Conservation (phyloP, 2,888 invertebrate genomes). For the Zhuqinia jingwanae region DNA sequence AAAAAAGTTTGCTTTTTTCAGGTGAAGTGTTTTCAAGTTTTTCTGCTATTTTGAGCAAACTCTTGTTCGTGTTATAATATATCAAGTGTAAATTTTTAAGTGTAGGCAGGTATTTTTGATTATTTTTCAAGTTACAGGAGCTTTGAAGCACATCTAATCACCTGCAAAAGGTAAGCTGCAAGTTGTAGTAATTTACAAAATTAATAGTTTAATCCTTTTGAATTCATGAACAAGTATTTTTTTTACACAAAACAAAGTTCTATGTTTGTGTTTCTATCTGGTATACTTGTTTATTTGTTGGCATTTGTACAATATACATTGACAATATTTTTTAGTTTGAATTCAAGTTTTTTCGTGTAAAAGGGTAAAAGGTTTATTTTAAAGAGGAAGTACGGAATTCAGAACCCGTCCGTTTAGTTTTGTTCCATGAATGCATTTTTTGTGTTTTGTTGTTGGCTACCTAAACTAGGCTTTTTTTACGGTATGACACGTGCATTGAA, state of each 20-base stretch:
- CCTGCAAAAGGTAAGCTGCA: conserved; percentile 70
- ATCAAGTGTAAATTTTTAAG: neutral
- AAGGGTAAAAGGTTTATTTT: too few species aligned
- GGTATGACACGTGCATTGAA: conserved; percentile 37
- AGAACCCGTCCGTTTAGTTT: conserved; percentile 46
- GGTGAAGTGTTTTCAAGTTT: neutral
- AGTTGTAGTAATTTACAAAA: conserved; percentile 14
- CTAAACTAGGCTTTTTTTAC: neutral
- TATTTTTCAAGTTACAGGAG: conserved; percentile 37
- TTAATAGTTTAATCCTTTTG: too few species aligned
- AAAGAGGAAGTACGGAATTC: conserved; percentile 41
- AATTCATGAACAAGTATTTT: too few species aligned
- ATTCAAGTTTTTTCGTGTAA: conserved; percentile 22
- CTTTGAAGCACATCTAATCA: conserved; percentile 72
- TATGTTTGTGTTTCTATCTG: too few species aligned
- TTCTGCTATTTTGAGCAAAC: neutral
- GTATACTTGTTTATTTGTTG: neutral
- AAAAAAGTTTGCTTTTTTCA: too few species aligned
- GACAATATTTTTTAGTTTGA: neutral
- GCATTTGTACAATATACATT: neutral
- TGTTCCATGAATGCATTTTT: conserved; percentile 22
- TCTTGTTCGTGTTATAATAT: neutral
- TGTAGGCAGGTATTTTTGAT: conserved; percentile 10
- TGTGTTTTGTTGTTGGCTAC: neutral
- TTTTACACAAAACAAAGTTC: too few species aligned